Percentiles rank a stretch among this genome's conserved stretches.
phyloP scores from a whole-genome alignment of 2,797 vertebrate species.

The Hyperoplus immaculatus region DNA sequence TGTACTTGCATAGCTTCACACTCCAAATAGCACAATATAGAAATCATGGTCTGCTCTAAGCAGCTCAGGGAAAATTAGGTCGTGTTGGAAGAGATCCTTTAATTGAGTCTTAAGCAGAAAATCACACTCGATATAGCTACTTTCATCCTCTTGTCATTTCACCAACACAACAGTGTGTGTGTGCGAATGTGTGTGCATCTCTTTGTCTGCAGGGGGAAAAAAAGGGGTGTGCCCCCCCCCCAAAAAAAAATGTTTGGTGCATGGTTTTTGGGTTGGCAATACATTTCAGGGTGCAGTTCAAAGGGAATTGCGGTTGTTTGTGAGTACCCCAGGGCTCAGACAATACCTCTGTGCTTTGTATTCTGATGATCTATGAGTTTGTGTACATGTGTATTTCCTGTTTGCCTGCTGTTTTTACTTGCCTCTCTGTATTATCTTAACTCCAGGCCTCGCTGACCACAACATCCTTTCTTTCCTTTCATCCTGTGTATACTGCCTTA shows the following conservation, averaged over 20 bases:
- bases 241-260: constrained; percentile 45
- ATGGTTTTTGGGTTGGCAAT: constrained; percentile 48
- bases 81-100: constrained; percentile 63
- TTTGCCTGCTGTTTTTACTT: constrained; percentile 4
- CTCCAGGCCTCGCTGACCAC: constrained; percentile 36
- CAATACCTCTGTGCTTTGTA: constrained; percentile 25
- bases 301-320: constrained; percentile 42
- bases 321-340: constrained; percentile 37
- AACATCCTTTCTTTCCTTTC: constrained; percentile 32
- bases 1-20: constrained; percentile 38
- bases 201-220: constrained; percentile 63
- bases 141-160: constrained; percentile 71
- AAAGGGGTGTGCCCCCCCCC: constrained; percentile 62
- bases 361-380: constrained; percentile 42
- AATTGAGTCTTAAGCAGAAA: constrained; percentile 73
- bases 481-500: constrained; percentile 16
- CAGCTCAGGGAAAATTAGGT: constrained; percentile 73
- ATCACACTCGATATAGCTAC: constrained; percentile 51
- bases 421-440: constrained; percentile 6
- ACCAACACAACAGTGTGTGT: neutral
- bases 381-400: constrained; percentile 15
- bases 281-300: constrained; percentile 59
- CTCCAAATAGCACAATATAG: constrained; percentile 48
- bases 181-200: constrained; percentile 2
- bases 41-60: constrained; percentile 60